phyloP scores from a whole-genome alignment of 2,888 invertebrate species.

The Ectemnius continuus region DNA sequence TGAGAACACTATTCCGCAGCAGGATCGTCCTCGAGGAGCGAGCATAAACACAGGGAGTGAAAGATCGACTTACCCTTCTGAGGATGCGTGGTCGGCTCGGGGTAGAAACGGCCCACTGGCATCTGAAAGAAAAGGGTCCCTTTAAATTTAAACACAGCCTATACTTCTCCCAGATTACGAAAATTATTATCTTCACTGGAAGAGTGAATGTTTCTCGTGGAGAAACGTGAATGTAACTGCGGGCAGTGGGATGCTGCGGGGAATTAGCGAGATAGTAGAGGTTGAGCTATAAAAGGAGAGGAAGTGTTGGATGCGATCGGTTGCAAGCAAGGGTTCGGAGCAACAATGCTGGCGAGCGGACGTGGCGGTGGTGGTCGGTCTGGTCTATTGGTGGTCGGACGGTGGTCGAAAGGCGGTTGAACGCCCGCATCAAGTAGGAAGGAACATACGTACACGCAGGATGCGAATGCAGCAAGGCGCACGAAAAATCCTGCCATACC shows the following conservation, averaged over 20 bases:
- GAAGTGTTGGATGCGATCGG: too few species aligned
- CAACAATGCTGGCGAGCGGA: background rate
- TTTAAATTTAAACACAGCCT: background rate
- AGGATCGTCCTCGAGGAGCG: background rate
- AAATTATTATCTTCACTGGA: too few species aligned
- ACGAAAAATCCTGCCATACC: background rate
- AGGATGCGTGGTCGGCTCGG: background rate
- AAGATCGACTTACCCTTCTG: slow-evolving; percentile 6
- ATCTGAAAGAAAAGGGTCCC: background rate
- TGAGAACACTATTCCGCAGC: slow-evolving; percentile 2
- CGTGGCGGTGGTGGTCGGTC: slow-evolving; percentile 2
- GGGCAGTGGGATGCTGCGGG: too few species aligned
- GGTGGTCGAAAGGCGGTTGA: slow-evolving; percentile 7
- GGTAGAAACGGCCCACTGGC: background rate
- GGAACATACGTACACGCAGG: background rate
- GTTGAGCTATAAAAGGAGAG: too few species aligned
- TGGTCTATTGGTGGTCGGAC: slow-evolving; percentile 4
- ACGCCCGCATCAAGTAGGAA: background rate
- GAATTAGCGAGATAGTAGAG: too few species aligned
- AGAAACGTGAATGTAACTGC: too few species aligned
- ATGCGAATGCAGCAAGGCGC: background rate
- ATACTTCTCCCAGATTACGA: background rate
- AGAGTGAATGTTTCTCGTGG: too few species aligned
- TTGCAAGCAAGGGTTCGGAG: too few species aligned
- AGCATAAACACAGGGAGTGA: background rate